Percentiles rank a stretch among this genome's conserved stretches.
These are phyloP conservation scores for Chrysodeixis includens DNA, from an alignment of 2,888 invertebrate species.

Conservation along the genomic window DNA sequence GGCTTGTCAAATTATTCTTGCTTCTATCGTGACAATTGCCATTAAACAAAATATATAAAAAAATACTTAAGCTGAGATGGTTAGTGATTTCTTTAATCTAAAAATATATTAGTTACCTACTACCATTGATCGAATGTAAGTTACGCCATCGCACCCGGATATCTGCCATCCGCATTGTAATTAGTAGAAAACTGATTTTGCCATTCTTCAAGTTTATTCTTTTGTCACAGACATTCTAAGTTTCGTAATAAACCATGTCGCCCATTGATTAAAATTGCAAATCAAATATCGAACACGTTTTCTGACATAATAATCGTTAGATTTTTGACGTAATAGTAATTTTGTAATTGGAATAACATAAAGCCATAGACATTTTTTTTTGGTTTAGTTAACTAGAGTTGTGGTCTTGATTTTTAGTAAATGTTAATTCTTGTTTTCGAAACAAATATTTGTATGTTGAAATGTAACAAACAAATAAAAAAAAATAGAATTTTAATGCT, in stretches of 20 bases:
- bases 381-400: neutral
- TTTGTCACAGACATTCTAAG: neutral
- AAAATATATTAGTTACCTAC: neutral
- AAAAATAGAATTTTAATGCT: too few relatives aligned
- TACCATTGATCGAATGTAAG: neutral
- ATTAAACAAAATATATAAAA: too few relatives aligned
- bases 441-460: too few relatives aligned
- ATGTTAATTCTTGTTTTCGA: too few relatives aligned
- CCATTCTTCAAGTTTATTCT: neutral
- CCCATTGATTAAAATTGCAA: neutral
- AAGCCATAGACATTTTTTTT: neutral
- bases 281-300: constrained; percentile 4
- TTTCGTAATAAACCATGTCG: constrained; percentile 1
- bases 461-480: too few relatives aligned
- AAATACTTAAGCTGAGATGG: neutral
- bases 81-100: neutral
- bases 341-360: neutral
- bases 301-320: neutral
- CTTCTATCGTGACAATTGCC: too few relatives aligned
- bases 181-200: neutral
- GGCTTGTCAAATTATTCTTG: too few relatives aligned
- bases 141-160: neutral
- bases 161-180: neutral
- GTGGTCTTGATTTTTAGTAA: neutral
- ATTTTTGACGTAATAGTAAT: neutral